Conservation (phyloP, 2,888 invertebrate species). For the Lydus trimaculatus region DNA sequence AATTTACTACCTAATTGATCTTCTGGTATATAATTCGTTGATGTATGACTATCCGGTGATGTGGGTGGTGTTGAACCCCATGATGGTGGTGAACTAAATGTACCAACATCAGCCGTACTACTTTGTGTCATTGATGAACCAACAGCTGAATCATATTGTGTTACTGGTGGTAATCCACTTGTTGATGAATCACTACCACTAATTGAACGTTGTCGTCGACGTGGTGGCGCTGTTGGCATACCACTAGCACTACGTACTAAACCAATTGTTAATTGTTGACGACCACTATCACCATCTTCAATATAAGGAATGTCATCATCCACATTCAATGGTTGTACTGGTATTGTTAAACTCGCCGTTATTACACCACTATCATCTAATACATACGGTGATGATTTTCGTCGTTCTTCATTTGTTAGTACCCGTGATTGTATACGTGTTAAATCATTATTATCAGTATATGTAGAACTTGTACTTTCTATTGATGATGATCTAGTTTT, state of each 20-base stretch:
- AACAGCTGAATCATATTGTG: conserved; percentile 68
- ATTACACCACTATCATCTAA: conserved; percentile 70
- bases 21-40: conserved; percentile 65
- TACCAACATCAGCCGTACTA: conserved; percentile 56
- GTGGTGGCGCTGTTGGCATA: conserved; percentile 56
- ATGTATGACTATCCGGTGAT: conserved; percentile 65
- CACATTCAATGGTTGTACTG: conserved; percentile 62
- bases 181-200: conserved; percentile 62
- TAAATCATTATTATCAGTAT: conserved; percentile 66
- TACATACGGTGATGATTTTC: conserved; percentile 68
- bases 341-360: conserved; percentile 83
- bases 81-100: conserved; percentile 65
- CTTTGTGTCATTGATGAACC: conserved; percentile 67
- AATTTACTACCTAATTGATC: conserved; percentile 47
- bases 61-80: conserved; percentile 68
- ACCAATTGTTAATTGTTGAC: conserved; percentile 58
- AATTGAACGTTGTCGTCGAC: conserved; percentile 62
- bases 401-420: conserved; percentile 57
- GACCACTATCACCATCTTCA: conserved; percentile 63
- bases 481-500: conserved; percentile 58
- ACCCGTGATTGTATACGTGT: conserved; percentile 47
- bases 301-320: conserved; percentile 76
- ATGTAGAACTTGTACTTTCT: conserved; percentile 61
- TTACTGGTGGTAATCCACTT: conserved; percentile 41
- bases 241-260: conserved; percentile 39